Base-by-base conservation (phyloP, 1,140 invertebrate genomes). In the Trichonephila clavata region DNA sequence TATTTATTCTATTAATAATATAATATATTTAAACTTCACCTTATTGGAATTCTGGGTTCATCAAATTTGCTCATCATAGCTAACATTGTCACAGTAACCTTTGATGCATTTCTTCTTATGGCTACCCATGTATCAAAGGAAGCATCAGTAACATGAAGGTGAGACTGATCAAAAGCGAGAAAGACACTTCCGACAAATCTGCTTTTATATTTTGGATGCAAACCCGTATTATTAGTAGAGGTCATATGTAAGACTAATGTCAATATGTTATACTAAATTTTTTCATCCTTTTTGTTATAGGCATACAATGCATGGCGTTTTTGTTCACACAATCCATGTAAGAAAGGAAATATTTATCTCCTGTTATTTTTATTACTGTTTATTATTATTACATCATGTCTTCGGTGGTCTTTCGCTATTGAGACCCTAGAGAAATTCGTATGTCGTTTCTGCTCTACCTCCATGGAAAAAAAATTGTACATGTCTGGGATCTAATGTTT, bases 261-360 rank as follows among this genome's bases (percentile, higher is more conserved):
- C 83, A 18, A 86, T 61, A 86, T 61, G 57, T n/a, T 24, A 71
- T 57, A 50, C n/a, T 21, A n/a, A 13, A 13, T 84, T 39, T 3
- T 43, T 57, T 24, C 16, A n/a, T 57, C 43, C 83, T n/a, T 8
- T 20, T 24, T 50, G 24, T 2, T 57, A 32, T 6, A 14, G 27
- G 68, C 10, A 71, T n/a, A 39, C 24, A 71, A 24, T 24, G 24
- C 24, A 32, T 1, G 16, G 68, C n/a, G 21, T 86, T n/a, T 57
- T 86, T 61, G 32, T 32, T 86, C 61, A 61, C 83, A 32, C n/a
- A 27, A 57, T 57, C 24, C 24, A 61, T 86, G 63, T 86, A 14
- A 61, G 59, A 24, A 57, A 63, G 32, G 61, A 61, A 57, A 57
- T 61, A 86, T 86, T 86, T 86, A 86, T 86, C 63, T 86, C 32